Evolutionary conservation across 2,113 vertebrate species (phyloP), one percentile per base, ranked within the genome.

Genomic region (Apodemus speciosus): DNA sequence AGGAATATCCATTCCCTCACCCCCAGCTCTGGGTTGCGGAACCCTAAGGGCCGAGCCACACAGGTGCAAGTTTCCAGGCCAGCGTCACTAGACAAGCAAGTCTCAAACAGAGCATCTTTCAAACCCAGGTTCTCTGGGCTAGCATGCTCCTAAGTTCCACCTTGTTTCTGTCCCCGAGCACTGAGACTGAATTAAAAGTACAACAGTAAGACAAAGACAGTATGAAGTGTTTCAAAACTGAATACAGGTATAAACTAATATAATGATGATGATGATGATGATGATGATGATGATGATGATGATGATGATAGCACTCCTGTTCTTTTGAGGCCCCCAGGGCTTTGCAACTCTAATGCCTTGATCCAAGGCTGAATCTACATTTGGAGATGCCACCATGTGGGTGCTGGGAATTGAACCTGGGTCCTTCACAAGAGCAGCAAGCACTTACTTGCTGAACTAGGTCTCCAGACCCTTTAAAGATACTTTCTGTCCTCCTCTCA

Each of bases 401-500:
- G 71, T 72, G 38, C 71, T 25, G 9, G 38, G 69, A 40, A 10
- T 40, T 21, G 69, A 72, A 73, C 23, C 21, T 73, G 71, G 8
- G 38, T 73, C 38, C 10, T 43, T 20, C 4, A 18, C 21, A 23
- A 73, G 21, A 40, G 38, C 20, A 40, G n/a, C 20, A 40, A 72
- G 38, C 20, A 21, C 9, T 23, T 23, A 72, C 38, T 71, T 38
- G 18, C n/a, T 72, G 38, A n/a, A 21, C 21, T 21, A 23, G 71
- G 21, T 13, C 71, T 73, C 71, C 38, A 73, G 56, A 72, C n/a
- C 69, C 69, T 72, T 40, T 40, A 58, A 84, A 94, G 96, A 93
- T 94, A 89, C 91, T 92, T 96, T 96, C 85, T 96, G 90, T 95
- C 95, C 80, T 92, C 69, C 38, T 92, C 72, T 93, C 35, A 94